Evolutionary conservation across 92 coral and sea anemone genomes (phyloP), one percentile per base, ranked within the genome.

Genomic region (Ricordea florida): DNA sequence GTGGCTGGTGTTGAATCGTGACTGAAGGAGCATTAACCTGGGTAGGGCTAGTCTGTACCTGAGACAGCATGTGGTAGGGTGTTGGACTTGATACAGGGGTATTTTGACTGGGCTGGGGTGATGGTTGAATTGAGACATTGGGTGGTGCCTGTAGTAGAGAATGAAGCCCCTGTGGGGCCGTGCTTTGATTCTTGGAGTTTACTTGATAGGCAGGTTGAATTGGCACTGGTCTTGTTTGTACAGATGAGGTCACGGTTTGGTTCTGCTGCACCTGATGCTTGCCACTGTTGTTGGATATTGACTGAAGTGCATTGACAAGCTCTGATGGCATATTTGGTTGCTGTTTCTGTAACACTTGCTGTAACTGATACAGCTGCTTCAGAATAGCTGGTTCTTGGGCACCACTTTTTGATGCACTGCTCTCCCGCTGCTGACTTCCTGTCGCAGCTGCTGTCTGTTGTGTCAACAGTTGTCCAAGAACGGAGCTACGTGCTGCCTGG

Each of bases 401-500:
- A 10, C 77, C 66, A 56, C 77, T 27, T 30, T 11, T 13, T 3
- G 47, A 13, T 17, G 84, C 21, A 16, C 47, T 57, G 13, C 47
- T 57, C 10, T 66, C 46, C 22, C 66, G 57, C 44, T 31, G 25
- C 29, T 46, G 71, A 31, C 41, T 51, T 14, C 62, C 29, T 17
- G 76, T 22, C 28, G 80, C 22, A 28, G 70, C 17, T 18, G 52
- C 33, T 13, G 80, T 32, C 43, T 64, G 82, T 61, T 74, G 81
- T 18, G 67, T 59, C 23, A 57, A 69, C 16, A 52, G 85, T 40
- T 67, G 74, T 8, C 74, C 62, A 0, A 80, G 3, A 62, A 67
- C 48, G 30, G 89, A 27, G 65, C 79, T 57, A 57, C 55, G 29
- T 80, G 80, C 44, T 72, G 96, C 18, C 32, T 58, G 29, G 52